Conservation (phyloP, 1,140 invertebrate genomes). For the Atopsyche davidsoni region DNA sequence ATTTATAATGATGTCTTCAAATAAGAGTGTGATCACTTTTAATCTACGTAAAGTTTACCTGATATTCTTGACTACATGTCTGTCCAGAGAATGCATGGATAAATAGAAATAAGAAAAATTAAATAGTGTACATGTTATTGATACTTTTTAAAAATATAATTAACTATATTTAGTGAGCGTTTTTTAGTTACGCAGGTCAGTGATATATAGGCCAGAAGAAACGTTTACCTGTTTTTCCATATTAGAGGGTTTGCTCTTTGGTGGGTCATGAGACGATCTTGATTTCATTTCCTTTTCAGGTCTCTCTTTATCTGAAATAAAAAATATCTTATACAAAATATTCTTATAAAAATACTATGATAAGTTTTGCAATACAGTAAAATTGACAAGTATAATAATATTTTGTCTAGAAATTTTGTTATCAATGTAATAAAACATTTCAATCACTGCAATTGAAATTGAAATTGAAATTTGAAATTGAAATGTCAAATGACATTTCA, state of each 20-base stretch:
- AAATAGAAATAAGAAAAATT: conserved; percentile 8
- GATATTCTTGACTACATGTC: conserved; percentile 29
- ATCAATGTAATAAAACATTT: too few relatives aligned
- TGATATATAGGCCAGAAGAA: conserved; percentile 9
- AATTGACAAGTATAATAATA: too few relatives aligned
- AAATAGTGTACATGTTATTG: neutral
- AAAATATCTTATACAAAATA: too few relatives aligned
- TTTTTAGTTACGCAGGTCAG: neutral
- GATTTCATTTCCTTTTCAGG: conserved; percentile 33
- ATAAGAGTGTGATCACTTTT: neutral
- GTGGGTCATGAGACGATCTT: conserved; percentile 37
- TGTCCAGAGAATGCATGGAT: conserved; percentile 19
- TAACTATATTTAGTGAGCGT: neutral
- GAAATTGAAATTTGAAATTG: too few relatives aligned
- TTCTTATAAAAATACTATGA: too few relatives aligned
- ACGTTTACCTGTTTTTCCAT: conserved; percentile 67
- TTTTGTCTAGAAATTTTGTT: too few relatives aligned
- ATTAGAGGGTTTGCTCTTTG: conserved; percentile 57
- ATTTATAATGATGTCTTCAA: neutral
- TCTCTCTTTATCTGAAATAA: conserved; percentile 26
- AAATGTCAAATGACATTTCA: too few relatives aligned
- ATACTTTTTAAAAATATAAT: neutral
- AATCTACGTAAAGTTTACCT: too few relatives aligned
- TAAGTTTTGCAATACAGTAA: too few relatives aligned
- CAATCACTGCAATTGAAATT: too few relatives aligned